These are phyloP conservation scores for Stenotaenia linearis DNA, from an alignment of 2,888 invertebrate species.

Conservation along the genomic window DNA sequence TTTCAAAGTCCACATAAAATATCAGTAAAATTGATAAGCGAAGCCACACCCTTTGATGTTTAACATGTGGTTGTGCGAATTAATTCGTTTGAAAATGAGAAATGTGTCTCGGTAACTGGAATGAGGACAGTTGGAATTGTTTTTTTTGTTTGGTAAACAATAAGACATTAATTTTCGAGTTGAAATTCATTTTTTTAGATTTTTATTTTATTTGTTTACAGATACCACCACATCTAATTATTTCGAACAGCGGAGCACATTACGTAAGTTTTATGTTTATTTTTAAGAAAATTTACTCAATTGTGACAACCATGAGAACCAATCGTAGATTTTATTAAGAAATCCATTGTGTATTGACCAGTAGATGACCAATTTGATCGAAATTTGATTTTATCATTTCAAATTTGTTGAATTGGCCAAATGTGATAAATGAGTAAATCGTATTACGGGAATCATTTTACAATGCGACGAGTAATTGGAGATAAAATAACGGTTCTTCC, in stretches of 20 bases:
- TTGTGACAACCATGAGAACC: too few relatives aligned
- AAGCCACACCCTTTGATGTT: background rate
- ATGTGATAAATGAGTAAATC: background rate
- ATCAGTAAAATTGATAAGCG: conserved; percentile 3
- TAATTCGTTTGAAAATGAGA: background rate
- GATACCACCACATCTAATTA: background rate
- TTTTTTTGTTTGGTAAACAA: background rate
- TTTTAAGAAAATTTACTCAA: background rate
- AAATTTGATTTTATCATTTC: too few relatives aligned
- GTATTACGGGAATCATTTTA: background rate
- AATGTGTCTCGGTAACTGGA: background rate
- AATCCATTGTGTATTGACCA: too few relatives aligned
- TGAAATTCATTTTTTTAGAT: background rate
- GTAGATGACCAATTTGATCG: too few relatives aligned
- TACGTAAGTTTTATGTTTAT: background rate
- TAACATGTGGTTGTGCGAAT: background rate
- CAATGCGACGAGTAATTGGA: background rate
- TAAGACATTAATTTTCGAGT: too few relatives aligned
- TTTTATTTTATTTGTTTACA: background rate
- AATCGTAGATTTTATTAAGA: too few relatives aligned
- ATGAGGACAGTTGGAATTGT: background rate
- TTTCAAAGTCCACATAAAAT: conserved; percentile 11
- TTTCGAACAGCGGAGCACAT: background rate
- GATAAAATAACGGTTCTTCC: background rate
- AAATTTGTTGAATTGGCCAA: too few relatives aligned